phyloP scores from a whole-genome alignment of 2,888 invertebrate species.

The Euphydryas editha region DNA sequence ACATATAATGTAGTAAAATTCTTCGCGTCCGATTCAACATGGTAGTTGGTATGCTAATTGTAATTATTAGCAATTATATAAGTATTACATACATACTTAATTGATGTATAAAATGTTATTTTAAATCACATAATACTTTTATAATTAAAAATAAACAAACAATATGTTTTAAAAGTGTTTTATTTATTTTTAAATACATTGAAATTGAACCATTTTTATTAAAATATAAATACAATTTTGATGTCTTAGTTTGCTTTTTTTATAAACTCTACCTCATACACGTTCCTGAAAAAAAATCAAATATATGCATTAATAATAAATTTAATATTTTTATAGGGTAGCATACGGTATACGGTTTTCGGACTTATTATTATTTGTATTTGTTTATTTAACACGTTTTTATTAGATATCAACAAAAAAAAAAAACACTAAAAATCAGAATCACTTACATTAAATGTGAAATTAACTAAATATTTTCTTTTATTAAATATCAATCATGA shows the following conservation, averaged over 20 bases:
- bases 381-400: too few relatives aligned
- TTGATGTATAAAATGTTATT: neutral
- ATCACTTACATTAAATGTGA: too few relatives aligned
- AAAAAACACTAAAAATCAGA: too few relatives aligned
- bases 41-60: neutral
- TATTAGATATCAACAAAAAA: too few relatives aligned
- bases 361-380: too few relatives aligned
- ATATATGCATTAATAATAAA: conserved; percentile 37
- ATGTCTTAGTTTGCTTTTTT: neutral
- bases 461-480: too few relatives aligned
- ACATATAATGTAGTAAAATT: neutral
- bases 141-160: conserved; percentile 10
- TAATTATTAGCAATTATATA: neutral
- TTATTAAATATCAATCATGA: too few relatives aligned
- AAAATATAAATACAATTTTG: neutral
- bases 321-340: neutral
- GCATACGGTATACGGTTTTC: neutral
- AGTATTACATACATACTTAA: conserved; percentile 1
- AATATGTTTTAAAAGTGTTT: conserved; percentile 23
- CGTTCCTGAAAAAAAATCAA: conserved; percentile 55
- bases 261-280: conserved; percentile 50
- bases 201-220: neutral
- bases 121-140: neutral
- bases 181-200: conserved; percentile 5
- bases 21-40: neutral